Evolutionary conservation across 2,113 vertebrate species (phyloP).

Genomic region (Epinephelus moara): DNA sequence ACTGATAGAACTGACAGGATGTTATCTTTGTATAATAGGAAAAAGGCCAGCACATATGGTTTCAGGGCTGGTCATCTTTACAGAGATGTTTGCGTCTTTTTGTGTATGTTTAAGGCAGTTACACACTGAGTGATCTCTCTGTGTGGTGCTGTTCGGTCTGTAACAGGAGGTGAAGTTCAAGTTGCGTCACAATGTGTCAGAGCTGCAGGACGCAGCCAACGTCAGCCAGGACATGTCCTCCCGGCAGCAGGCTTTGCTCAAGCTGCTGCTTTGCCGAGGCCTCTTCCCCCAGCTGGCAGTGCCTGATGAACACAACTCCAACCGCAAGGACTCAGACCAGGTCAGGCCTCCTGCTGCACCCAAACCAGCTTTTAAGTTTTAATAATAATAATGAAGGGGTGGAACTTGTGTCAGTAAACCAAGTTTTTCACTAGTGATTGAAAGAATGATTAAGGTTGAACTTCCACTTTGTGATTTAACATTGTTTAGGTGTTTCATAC

Average conservation of each 20-base stretch:
- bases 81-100: not conserved
- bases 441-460: not conserved
- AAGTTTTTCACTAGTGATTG: fast-evolving
- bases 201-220: constrained; percentile 85
- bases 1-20: not conserved
- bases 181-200: constrained; percentile 88
- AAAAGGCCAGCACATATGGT: not conserved
- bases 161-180: constrained; percentile 94
- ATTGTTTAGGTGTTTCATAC: constrained; percentile 92
- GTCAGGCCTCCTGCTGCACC: constrained; percentile 61
- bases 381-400: not conserved
- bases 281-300: constrained; percentile 93
- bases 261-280: constrained; percentile 90
- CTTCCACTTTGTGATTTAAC: not conserved
- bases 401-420: not conserved
- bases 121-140: not conserved
- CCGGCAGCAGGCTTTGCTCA: constrained; percentile 86
- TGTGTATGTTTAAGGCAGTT: not conserved
- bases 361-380: not conserved
- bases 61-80: not conserved
- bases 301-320: constrained; percentile 90
- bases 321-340: constrained; percentile 94
- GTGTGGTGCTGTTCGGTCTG: not conserved
- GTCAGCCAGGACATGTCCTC: constrained; percentile 82
- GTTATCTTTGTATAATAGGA: not conserved